phyloP scores from a whole-genome alignment of 2,888 invertebrate genomes.

The Atherix ibis region DNA sequence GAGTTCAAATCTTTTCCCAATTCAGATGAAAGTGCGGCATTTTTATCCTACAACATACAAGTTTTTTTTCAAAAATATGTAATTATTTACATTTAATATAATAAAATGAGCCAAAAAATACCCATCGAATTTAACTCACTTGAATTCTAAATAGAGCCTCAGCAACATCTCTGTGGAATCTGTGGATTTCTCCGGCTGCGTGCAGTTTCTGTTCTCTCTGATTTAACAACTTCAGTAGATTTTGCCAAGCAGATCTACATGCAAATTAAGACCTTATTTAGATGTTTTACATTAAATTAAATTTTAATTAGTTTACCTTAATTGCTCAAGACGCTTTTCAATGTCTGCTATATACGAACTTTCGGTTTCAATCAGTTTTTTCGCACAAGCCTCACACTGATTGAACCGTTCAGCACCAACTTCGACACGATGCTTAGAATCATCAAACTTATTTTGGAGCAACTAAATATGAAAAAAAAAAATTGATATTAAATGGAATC shows the following conservation, averaged over 20 bases:
- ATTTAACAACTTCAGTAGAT: constrained; percentile 71
- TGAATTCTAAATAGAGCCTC: constrained; percentile 80
- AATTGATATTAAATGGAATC: not conserved
- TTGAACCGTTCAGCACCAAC: constrained; percentile 79
- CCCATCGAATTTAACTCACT: constrained; percentile 3
- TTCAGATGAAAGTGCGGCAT: constrained; percentile 68
- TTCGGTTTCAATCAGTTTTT: constrained; percentile 70
- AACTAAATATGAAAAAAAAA: constrained; percentile 35
- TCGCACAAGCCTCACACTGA: constrained; percentile 79
- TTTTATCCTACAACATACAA: constrained; percentile 45
- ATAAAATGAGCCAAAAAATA: not conserved
- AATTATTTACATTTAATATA: not conserved
- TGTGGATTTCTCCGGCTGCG: constrained; percentile 93
- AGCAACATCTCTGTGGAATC: constrained; percentile 90
- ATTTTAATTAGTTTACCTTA: constrained; percentile 46
- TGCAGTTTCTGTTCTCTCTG: constrained; percentile 72
- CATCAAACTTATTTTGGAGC: constrained; percentile 79
- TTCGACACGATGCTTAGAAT: constrained; percentile 80
- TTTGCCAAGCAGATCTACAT: constrained; percentile 66
- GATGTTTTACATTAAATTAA: not conserved
- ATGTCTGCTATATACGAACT: constrained; percentile 76
- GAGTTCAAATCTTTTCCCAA: constrained; percentile 71
- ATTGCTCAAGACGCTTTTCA: constrained; percentile 68
- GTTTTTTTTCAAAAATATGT: constrained; percentile 3
- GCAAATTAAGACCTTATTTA: not conserved